Percentiles rank a stretch among this genome's conserved stretches.
phyloP scores from a whole-genome alignment of 1,140 invertebrate genomes.

The Drosophila grimshawi region DNA sequence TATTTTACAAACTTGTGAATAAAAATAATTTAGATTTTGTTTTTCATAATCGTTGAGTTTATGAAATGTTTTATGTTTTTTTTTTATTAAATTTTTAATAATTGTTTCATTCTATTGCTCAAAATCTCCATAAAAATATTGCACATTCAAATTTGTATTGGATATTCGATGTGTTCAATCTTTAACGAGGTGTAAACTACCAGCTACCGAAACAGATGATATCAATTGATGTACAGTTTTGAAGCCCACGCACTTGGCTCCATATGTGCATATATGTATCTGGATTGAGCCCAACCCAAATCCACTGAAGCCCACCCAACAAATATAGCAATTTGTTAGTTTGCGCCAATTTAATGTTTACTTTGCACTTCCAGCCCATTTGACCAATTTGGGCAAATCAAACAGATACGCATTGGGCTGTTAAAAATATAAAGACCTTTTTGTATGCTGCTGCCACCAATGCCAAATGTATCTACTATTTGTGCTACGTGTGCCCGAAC shows the following conservation, averaged over 20 bases:
- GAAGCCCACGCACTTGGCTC: conserved; percentile 22
- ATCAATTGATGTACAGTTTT: conserved; percentile 35
- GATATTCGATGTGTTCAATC: background rate
- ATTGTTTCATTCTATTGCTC: no score
- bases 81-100: no score
- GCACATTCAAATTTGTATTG: background rate
- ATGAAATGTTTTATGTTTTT: no score
- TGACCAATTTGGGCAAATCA: conserved; percentile 64
- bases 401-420: conserved; percentile 51
- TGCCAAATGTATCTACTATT: conserved; percentile 44
- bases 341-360: conserved; percentile 82
- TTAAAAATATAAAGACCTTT: conserved; percentile 46
- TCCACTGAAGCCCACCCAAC: conserved; percentile 24
- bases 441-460: conserved; percentile 28
- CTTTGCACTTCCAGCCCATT: conserved; percentile 68
- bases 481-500: conserved; percentile 22
- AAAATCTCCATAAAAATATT: no score
- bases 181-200: conserved; percentile 72
- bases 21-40: no score
- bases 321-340: conserved; percentile 68
- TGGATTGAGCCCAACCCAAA: conserved; percentile 44
- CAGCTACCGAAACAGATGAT: conserved; percentile 41
- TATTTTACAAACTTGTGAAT: no score
- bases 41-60: no score
- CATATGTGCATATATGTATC: conserved; percentile 1